phyloP scores from a whole-genome alignment of 2,797 vertebrate species.

The Acanthurus lineatus region DNA sequence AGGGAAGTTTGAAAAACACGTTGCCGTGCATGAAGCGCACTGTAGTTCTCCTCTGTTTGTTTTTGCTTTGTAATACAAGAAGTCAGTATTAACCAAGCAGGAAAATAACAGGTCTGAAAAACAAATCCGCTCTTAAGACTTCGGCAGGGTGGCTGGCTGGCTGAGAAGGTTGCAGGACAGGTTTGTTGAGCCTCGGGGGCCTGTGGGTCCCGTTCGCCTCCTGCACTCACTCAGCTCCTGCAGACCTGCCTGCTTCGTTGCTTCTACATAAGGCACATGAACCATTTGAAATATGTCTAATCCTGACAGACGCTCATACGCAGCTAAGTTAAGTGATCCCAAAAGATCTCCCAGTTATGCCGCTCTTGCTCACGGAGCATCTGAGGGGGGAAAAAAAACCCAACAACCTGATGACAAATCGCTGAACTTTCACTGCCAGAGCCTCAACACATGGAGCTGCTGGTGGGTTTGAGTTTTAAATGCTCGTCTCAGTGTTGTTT shows the following conservation, averaged over 20 bases:
- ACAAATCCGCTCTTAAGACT: slow-evolving; percentile 69
- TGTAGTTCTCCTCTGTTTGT: slow-evolving; percentile 31
- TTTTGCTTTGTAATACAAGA: slow-evolving; percentile 54
- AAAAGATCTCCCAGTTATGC: slow-evolving; percentile 11
- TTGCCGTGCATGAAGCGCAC: not conserved
- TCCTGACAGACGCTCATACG: slow-evolving; percentile 57
- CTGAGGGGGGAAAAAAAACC: not conserved
- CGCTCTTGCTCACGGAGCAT: not conserved
- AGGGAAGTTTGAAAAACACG: not conserved
- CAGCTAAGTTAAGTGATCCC: slow-evolving; percentile 44
- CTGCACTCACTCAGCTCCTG: slow-evolving; percentile 43
- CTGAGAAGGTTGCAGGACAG: slow-evolving; percentile 72
- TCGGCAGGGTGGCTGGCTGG: slow-evolving; percentile 53
- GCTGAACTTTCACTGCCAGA: slow-evolving; percentile 58
- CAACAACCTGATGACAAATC: slow-evolving; percentile 63
- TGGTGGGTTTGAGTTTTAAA: slow-evolving; percentile 24
- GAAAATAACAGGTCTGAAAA: slow-evolving; percentile 76
- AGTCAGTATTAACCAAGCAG: slow-evolving; percentile 65
- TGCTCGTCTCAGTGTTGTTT: not conserved
- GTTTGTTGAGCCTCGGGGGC: slow-evolving; percentile 76
- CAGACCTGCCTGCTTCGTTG: slow-evolving; percentile 12
- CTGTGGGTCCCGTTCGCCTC: slow-evolving; percentile 41
- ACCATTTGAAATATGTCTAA: slow-evolving; percentile 47
- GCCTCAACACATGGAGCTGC: slow-evolving; percentile 31
- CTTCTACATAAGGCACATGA: slow-evolving; percentile 33